Conservation (phyloP, 2,888 invertebrate species). For the Mimachlamys varia region DNA sequence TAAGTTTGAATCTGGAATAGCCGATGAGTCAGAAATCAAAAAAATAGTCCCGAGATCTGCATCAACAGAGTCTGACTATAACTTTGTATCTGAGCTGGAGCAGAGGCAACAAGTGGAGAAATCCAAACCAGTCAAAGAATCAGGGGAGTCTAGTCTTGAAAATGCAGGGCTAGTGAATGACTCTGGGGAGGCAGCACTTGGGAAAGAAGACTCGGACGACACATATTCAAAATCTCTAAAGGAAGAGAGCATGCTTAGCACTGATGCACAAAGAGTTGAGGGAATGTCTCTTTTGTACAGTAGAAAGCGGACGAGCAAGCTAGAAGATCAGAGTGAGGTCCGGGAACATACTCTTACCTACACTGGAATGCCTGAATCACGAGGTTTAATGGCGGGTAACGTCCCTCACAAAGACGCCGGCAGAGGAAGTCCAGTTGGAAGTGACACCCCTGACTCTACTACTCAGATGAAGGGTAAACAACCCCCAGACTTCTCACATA, state of each 20-base stretch:
- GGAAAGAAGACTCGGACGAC: not conserved
- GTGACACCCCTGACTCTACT: not conserved
- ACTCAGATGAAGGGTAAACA: not conserved
- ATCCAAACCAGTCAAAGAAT: not conserved
- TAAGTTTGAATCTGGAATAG: not conserved
- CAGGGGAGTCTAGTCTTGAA: not conserved
- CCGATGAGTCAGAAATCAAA: not conserved
- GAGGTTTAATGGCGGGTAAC: not conserved
- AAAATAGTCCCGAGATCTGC: not conserved
- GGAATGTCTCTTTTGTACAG: not conserved
- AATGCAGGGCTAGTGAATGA: not conserved
- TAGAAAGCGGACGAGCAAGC: not conserved
- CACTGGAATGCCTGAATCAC: not conserved
- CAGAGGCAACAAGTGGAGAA: not conserved
- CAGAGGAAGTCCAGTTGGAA: not conserved
- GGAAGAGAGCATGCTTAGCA: not conserved
- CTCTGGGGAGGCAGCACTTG: not conserved
- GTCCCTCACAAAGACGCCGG: not conserved
- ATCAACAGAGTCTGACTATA: not conserved
- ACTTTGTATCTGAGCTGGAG: not conserved
- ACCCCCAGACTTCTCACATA: not conserved
- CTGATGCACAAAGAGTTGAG: not conserved
- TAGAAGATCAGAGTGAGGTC: not conserved
- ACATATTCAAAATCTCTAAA: not conserved
- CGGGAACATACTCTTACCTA: not conserved